Conservation (phyloP, 2,797 vertebrate species). For the Discoglossus pictus region DNA sequence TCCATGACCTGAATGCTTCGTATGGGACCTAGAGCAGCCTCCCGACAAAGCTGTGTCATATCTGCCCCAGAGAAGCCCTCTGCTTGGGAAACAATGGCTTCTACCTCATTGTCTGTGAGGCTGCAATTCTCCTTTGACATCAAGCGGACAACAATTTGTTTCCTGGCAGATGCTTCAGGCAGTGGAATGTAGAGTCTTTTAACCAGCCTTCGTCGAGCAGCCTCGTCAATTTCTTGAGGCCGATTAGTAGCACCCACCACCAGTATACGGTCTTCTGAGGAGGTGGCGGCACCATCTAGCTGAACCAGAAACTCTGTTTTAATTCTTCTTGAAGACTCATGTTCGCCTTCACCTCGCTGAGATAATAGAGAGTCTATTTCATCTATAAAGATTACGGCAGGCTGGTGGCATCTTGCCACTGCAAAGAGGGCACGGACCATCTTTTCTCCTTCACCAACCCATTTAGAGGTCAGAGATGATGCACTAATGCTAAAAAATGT, state of each 20-base stretch:
- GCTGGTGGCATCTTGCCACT: constrained; percentile 91
- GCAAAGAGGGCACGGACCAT: constrained; percentile 94
- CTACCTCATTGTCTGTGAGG: constrained; percentile 75
- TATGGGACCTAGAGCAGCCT: constrained; percentile 94
- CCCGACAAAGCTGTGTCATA: constrained; percentile 93
- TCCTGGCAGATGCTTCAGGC: constrained; percentile 81
- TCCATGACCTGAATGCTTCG: constrained; percentile 85
- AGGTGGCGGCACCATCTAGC: constrained; percentile 89
- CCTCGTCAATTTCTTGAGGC: constrained; percentile 96
- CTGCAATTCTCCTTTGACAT: constrained; percentile 83
- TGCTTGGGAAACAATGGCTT: constrained; percentile 73
- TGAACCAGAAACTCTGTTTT: constrained; percentile 97
- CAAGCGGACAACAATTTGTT: constrained; percentile 82
- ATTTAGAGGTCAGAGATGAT: constrained; percentile 95
- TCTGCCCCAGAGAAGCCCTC: constrained; percentile 93
- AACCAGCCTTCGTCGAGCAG: constrained; percentile 86
- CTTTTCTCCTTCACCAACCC: constrained; percentile 97
- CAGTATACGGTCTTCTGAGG: constrained; percentile 90
- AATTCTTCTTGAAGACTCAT: constrained; percentile 92
- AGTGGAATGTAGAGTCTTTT: constrained; percentile 94
- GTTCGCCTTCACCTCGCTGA: constrained; percentile 91
- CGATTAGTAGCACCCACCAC: constrained; percentile 97
- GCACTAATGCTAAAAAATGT: constrained; percentile 98
- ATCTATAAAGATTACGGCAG: constrained; percentile 95
- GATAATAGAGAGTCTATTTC: constrained; percentile 95